Percentiles rank a stretch among this genome's conserved stretches.
These are phyloP conservation scores for Orthonyx spaldingii DNA, from an alignment of 2,113 vertebrate genomes.

Conservation along the genomic window DNA sequence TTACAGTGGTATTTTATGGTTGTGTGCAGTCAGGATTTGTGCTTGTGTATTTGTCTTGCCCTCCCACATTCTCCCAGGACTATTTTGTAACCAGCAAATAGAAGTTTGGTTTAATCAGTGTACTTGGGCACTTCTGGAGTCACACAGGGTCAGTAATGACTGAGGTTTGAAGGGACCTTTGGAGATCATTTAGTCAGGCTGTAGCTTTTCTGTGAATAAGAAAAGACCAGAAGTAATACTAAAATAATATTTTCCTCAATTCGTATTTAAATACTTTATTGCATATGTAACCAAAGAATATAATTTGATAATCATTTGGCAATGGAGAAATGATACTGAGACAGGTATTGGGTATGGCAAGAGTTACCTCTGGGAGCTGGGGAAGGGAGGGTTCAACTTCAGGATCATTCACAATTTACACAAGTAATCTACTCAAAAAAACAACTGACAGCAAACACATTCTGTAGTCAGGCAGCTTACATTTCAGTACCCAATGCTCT, in stretches of 20 bases:
- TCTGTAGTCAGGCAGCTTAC: background rate
- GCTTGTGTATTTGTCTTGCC: background rate
- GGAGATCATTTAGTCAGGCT: background rate
- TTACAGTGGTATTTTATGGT: background rate
- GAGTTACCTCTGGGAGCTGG: background rate
- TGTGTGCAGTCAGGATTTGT: background rate
- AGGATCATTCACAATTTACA: background rate
- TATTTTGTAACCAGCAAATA: background rate
- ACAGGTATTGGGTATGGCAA: background rate
- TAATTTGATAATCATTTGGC: background rate
- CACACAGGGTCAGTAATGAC: background rate
- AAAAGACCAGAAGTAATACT: background rate
- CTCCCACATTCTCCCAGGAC: background rate
- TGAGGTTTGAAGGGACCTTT: background rate
- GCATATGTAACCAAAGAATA: background rate
- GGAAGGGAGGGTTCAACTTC: background rate
- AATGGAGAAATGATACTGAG: background rate
- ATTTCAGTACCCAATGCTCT: background rate
- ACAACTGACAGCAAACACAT: background rate
- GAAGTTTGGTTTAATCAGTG: background rate
- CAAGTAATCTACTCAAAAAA: background rate
- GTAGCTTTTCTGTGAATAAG: background rate
- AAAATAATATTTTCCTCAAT: background rate
- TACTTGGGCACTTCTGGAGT: background rate
- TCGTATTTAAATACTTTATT: background rate